phyloP scores from a whole-genome alignment of 1,140 invertebrate species.

The Drosophila cardini region DNA sequence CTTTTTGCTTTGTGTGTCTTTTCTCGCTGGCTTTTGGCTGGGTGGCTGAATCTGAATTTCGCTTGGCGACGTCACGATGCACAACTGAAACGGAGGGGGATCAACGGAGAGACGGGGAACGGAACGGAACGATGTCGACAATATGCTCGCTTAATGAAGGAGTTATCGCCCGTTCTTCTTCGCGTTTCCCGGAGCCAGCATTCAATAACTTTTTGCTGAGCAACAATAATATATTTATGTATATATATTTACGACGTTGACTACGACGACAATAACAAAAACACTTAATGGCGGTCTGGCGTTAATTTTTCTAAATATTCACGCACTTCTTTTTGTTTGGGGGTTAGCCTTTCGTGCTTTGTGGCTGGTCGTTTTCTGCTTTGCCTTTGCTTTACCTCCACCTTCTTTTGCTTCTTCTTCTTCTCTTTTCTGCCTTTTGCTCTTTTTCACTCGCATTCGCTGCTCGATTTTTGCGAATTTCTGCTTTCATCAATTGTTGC shows the following conservation, averaged over 20 bases:
- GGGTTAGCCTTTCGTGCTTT: slow-evolving; percentile 60
- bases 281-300: slow-evolving; percentile 55
- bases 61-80: slow-evolving; percentile 52
- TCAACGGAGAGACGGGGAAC: slow-evolving; percentile 22
- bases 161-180: slow-evolving; percentile 52
- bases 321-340: slow-evolving; percentile 56
- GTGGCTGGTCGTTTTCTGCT: slow-evolving; percentile 56
- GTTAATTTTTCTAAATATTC: slow-evolving; percentile 65
- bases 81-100: slow-evolving; percentile 30
- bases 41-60: slow-evolving; percentile 49
- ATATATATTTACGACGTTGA: slow-evolving; percentile 11
- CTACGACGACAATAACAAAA: slow-evolving; percentile 48
- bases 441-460: slow-evolving; percentile 57
- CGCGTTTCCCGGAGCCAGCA: slow-evolving; percentile 42
- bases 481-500: slow-evolving; percentile 49
- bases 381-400: slow-evolving; percentile 42
- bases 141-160: slow-evolving; percentile 52
- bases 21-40: slow-evolving; percentile 42
- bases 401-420: slow-evolving; percentile 22
- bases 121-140: slow-evolving; percentile 47
- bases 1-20: slow-evolving; percentile 29
- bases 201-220: slow-evolving; percentile 38
- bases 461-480: slow-evolving; percentile 55
- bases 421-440: slow-evolving; percentile 45
- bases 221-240: slow-evolving; percentile 38